Conservation (phyloP, 2,797 vertebrate genomes). For the Periparus ater region DNA sequence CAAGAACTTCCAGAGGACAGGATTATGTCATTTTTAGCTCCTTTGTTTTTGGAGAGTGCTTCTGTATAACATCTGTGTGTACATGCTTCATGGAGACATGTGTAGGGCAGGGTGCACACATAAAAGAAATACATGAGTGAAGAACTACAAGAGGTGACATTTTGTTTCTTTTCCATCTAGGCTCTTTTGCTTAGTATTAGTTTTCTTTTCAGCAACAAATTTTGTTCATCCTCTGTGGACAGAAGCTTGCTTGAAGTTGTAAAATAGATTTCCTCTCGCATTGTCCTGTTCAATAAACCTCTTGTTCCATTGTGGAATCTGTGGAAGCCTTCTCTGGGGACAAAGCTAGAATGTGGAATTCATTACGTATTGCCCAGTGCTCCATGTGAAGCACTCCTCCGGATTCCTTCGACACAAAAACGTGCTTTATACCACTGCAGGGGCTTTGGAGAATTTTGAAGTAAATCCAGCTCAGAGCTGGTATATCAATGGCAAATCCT, state of each 20-base stretch:
- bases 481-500: conserved; percentile 75
- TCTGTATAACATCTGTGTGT: not conserved
- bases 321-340: conserved; percentile 55
- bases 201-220: conserved; percentile 33
- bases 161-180: not conserved
- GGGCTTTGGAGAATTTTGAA: conserved; percentile 67
- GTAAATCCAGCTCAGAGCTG: conserved; percentile 70
- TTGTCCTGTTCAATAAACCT: conserved; percentile 60
- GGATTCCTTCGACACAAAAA: conserved; percentile 65
- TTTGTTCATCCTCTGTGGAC: not conserved
- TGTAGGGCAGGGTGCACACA: not conserved
- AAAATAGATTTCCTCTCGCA: conserved; percentile 44
- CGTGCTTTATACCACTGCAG: conserved; percentile 64
- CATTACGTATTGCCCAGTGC: conserved; percentile 19
- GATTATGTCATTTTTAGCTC: not conserved
- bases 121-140: not conserved
- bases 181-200: not conserved
- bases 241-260: conserved; percentile 23
- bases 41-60: not conserved
- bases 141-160: not conserved
- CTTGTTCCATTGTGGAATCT: conserved; percentile 48
- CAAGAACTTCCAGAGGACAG: conserved; percentile 47
- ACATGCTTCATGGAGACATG: not conserved
- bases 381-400: conserved; percentile 42
- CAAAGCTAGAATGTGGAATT: conserved; percentile 64